Base-by-base conservation (phyloP, 1,140 invertebrate species). In the Hydropsyche tenuis region DNA sequence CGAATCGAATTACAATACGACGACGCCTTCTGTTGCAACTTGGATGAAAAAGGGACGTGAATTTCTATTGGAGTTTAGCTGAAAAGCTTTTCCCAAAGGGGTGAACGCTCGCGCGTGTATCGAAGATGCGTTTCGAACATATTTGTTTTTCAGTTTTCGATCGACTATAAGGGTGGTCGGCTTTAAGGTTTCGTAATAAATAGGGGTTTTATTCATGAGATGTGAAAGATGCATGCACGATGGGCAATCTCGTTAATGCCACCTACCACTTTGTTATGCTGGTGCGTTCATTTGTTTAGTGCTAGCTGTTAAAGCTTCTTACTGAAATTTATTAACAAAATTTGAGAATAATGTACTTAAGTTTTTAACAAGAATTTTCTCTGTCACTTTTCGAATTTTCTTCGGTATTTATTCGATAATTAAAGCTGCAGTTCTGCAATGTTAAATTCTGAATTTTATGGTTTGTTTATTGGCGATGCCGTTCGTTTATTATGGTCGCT, bases 241-340 rank as follows among this genome's bases (percentile, higher is more conserved):
- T 46, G 46, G 48, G 45, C 22, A n/a, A 51, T 51, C 43, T 12
- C 23, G 65, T 46, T 68, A 48, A 51, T 25, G 65, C 43, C 30
- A 18, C 37, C 22, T 48, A 27, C 65, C 37, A 56, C 68, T 70
- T 70, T 56, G 20, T 0, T 30, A 42, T 70, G 68, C 48, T 70
- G 68, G 56, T 70, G 68, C 42, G 68, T 56, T 56, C 68, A 70
- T 70, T 70, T 70, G 48, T 70, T 37, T 9, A 37, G 30, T 37
- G 30, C 30, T 37, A n/a, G 46, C n/a, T n/a, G n/a, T 7, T 9
- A n/a, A 51, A 22, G n/a, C 48, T 14, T 16, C 14, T 22, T 22
- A 3, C n/a, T 22, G 48, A 4, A 51, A 16, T 16, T 22, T 51
- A 14, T 51, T 51, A 5, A 51, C 3, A 37, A 9, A 9, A 37